Evolutionary conservation across 2,113 vertebrate genomes (phyloP).

Genomic region (Pandion haliaetus): DNA sequence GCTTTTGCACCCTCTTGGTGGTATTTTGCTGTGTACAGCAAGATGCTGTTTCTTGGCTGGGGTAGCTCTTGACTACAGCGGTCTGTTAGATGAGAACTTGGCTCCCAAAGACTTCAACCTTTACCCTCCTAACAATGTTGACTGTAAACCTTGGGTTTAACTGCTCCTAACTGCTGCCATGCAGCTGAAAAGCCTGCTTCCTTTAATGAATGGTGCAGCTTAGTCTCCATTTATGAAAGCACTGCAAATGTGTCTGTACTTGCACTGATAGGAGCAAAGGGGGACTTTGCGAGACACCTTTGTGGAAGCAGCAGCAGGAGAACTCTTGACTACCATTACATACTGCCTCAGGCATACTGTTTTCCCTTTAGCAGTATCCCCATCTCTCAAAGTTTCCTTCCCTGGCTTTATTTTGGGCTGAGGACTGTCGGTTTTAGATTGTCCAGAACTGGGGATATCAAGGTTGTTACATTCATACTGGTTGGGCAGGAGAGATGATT

Average conservation of each 20-base stretch:
- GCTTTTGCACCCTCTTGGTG: not conserved
- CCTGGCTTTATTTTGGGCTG: not conserved
- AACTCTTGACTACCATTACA: not conserved
- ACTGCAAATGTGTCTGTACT: not conserved
- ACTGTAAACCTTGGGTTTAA: too few relatives aligned
- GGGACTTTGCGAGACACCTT: rapidly evolving
- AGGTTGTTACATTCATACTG: rapidly evolving
- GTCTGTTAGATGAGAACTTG: not conserved
- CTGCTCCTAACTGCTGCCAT: not conserved
- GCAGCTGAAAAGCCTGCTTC: not conserved
- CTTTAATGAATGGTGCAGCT: not conserved
- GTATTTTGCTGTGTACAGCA: not conserved
- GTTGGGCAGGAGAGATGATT: not conserved
- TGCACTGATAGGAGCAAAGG: not conserved
- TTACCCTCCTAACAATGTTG: not conserved
- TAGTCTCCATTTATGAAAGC: not conserved
- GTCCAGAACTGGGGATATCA: not conserved
- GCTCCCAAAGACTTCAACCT: not conserved
- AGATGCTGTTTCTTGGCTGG: not conserved
- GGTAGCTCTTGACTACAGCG: not conserved
- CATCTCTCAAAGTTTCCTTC: not conserved
- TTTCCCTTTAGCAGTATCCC: not conserved
- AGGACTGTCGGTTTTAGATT: not conserved
- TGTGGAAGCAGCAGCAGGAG: not conserved
- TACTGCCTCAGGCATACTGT: not conserved